Evolutionary conservation across 1,140 invertebrate genomes (phyloP).

Genomic region (Neodiprion virginianus): DNA sequence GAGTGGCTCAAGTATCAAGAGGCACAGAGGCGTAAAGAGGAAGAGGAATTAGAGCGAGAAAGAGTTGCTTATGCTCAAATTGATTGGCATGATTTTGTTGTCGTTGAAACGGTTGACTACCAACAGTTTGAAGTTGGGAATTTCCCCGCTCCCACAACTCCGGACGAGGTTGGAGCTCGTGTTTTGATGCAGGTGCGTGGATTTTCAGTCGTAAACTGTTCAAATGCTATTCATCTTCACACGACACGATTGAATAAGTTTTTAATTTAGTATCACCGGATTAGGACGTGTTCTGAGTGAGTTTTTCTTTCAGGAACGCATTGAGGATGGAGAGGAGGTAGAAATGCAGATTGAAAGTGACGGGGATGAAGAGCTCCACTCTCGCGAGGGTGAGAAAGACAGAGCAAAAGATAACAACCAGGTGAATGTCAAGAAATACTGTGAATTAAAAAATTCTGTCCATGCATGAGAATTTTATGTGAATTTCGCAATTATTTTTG

Average conservation of each 20-base stretch:
- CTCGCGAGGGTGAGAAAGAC: slow-evolving; percentile 68
- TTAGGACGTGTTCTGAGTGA: slow-evolving; percentile 17
- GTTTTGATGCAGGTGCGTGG: slow-evolving; percentile 83
- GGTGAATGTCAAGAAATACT: slow-evolving; percentile 36
- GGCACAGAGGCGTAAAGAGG: slow-evolving; percentile 88
- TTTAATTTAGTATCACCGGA: neutral
- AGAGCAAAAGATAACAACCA: slow-evolving; percentile 71
- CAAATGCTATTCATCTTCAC: slow-evolving; percentile 21
- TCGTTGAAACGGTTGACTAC: slow-evolving; percentile 99
- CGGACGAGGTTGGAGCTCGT: slow-evolving; percentile 94
- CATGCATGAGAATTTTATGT: neutral
- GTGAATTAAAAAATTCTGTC: neutral
- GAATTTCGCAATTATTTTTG: slow-evolving; percentile 11
- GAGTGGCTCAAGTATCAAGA: slow-evolving; percentile 97
- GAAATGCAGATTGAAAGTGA: slow-evolving; percentile 81
- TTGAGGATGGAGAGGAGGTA: slow-evolving; percentile 71
- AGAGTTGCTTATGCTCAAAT: slow-evolving; percentile 97
- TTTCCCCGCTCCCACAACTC: slow-evolving; percentile 96
- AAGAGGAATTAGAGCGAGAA: slow-evolving; percentile 94
- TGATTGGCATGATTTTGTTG: slow-evolving; percentile 99
- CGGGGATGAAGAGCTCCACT: slow-evolving; percentile 75
- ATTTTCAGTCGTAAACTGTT: neutral
- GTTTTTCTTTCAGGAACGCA: slow-evolving; percentile 59
- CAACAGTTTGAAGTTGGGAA: slow-evolving; percentile 95
- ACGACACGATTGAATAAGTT: slow-evolving; percentile 44